Conservation (phyloP, 2,113 vertebrate species). For the Stegostoma tigrinum region DNA sequence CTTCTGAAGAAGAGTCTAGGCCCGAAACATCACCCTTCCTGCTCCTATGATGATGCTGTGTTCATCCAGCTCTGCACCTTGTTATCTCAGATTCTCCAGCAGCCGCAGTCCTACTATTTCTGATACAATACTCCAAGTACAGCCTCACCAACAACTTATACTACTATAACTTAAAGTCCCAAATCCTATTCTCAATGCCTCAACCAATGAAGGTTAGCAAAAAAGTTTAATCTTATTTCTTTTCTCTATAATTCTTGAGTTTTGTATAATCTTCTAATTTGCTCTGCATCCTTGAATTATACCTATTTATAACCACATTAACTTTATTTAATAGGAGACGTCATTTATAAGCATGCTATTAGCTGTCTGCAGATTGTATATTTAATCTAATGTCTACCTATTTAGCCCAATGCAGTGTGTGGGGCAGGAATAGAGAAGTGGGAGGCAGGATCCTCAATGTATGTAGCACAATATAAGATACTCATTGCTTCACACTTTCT, state of each 20-base stretch:
- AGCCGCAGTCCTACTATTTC: too few relatives aligned
- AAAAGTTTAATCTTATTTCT: background rate
- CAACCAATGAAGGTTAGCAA: too few relatives aligned
- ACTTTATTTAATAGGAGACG: background rate
- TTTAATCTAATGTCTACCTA: conserved; percentile 10
- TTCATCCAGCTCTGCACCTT: too few relatives aligned
- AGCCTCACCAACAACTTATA: too few relatives aligned
- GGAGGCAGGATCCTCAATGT: background rate
- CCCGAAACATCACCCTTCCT: too few relatives aligned
- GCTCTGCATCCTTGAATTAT: conserved; percentile 11
- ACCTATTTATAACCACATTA: conserved; percentile 22
- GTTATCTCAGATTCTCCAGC: too few relatives aligned
- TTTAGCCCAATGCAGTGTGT: background rate
- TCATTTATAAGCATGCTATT: conserved; percentile 21
- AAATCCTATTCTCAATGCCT: too few relatives aligned
- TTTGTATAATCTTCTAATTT: conserved; percentile 26
- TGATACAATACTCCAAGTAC: too few relatives aligned
- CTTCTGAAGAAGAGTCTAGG: too few relatives aligned
- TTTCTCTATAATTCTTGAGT: conserved; percentile 4
- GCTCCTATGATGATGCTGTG: too few relatives aligned
- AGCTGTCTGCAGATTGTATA: background rate
- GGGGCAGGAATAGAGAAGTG: background rate
- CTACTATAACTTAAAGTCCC: too few relatives aligned
- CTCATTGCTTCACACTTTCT: background rate
- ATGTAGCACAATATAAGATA: background rate